Evolutionary conservation across 2,113 vertebrate species (phyloP), one percentile per base, ranked within the genome.

Genomic region (Lepus europaeus): DNA sequence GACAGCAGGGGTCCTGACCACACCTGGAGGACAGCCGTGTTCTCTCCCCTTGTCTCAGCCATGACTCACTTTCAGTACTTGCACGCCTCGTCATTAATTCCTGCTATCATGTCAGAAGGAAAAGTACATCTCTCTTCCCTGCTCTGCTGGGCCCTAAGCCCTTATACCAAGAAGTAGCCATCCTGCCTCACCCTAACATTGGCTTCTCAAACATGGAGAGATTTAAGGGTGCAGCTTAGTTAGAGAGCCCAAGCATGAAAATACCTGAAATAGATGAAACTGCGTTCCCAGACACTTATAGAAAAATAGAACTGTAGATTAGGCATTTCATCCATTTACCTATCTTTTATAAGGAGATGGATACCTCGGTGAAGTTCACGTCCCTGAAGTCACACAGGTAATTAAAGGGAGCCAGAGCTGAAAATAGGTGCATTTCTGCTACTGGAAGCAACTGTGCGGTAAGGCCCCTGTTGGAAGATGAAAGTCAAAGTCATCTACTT

Each of bases 11-110:
- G 39, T 77, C 59, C 25, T 76, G 79, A 33, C 59, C 4, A 0
- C 53, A 22, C 23, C 3, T 0, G 4, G 22, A 22, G 51, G 31
- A 3, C 13, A 25, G 0, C 12, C n/a, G 0, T 0, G 13, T 12
- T n/a, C 20, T 31, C 69, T n/a, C n/a, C 20, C 17, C 31, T 6
- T 12, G 36, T 51, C 78, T 33, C 59, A 39, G 74, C 31, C 66
- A 1, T 1, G 6, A 31, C 31, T 31, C 63, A 27, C 5, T 3
- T 53, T 56, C 17, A 1, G 0, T 17, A 9, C 4, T 36, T 12
- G 1, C 2, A 0, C 9, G 29, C 63, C 83, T 39, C 16, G 20
- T 73, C 64, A 1, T 45, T 56, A 49, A 39, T n/a, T 17, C 79
- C 45, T 4, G 31, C 74, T 29, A 0, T 70, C 0, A 64, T 78